These are phyloP conservation scores for Lepus americanus DNA, from an alignment of 2,113 vertebrate genomes.

Conservation along the genomic window DNA sequence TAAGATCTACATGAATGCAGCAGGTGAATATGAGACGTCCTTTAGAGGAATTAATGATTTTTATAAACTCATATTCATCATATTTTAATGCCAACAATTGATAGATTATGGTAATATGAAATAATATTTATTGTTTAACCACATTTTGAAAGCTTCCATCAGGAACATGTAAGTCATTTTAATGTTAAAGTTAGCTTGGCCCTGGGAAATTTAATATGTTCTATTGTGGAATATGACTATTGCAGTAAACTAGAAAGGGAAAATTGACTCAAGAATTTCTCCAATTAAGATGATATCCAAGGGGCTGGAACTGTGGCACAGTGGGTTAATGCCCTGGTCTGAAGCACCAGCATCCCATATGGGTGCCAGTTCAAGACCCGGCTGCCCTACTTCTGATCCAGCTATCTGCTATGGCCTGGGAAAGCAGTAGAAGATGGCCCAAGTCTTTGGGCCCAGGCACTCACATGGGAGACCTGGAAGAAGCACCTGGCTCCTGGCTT, in stretches of 20 bases:
- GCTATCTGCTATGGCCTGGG: too few species aligned
- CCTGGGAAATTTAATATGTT: not conserved
- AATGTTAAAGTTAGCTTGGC: constrained; percentile 56
- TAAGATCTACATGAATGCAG: not conserved
- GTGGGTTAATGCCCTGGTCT: too few species aligned
- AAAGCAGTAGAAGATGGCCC: too few species aligned
- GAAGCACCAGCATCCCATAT: too few species aligned
- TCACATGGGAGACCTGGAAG: too few species aligned
- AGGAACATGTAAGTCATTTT: constrained; percentile 20
- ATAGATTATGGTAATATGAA: not conserved
- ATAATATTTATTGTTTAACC: constrained; percentile 43
- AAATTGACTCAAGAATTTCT: constrained; percentile 5
- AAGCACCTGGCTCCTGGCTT: too few species aligned
- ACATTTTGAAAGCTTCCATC: not conserved
- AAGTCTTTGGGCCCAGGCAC: too few species aligned
- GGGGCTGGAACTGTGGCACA: too few species aligned
- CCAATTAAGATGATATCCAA: constrained; percentile 29
- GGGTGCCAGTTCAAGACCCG: too few species aligned
- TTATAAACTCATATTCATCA: not conserved
- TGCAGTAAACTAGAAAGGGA: constrained; percentile 13
- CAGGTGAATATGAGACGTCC: not conserved
- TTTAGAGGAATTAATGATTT: not conserved
- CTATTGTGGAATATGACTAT: not conserved
- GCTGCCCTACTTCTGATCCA: too few species aligned
- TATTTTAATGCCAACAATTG: not conserved